These are phyloP conservation scores for Tetragonula carbonaria DNA, from an alignment of 2,888 invertebrate species.

Conservation along the genomic window DNA sequence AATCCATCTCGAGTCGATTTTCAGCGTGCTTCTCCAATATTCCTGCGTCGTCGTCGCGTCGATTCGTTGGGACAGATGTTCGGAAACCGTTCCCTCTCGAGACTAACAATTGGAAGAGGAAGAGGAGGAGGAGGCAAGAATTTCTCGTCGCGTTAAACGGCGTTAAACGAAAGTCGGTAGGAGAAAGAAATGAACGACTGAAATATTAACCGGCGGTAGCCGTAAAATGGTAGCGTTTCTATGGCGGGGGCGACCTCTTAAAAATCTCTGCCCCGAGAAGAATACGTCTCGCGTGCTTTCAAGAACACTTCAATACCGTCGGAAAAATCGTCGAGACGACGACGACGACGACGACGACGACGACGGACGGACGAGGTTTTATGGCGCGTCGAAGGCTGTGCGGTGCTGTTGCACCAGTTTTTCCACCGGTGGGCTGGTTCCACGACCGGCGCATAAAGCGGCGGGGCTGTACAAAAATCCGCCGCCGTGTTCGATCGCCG, in stretches of 20 bases:
- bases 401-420: too few relatives aligned
- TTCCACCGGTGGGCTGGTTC: too few relatives aligned
- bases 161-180: too few relatives aligned
- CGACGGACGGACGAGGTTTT: neutral
- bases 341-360: neutral
- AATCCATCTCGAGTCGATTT: too few relatives aligned
- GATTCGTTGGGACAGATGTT: neutral
- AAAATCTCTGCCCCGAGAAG: neutral
- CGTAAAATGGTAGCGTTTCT: neutral
- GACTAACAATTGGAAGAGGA: neutral
- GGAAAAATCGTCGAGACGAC: slow-evolving; percentile 6
- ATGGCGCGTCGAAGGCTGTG: neutral
- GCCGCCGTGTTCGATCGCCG: slow-evolving; percentile 44
- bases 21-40: too few relatives aligned
- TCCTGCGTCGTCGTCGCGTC: too few relatives aligned
- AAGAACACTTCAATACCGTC: neutral
- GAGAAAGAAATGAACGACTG: neutral
- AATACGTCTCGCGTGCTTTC: neutral
- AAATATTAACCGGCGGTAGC: neutral
- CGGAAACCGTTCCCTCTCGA: neutral
- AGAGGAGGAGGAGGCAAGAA: too few relatives aligned
- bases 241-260: neutral
- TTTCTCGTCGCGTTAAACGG: too few relatives aligned
- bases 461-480: slow-evolving; percentile 19
- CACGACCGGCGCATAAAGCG: slow-evolving; percentile 13